phyloP scores from a whole-genome alignment of 2,888 invertebrate species.

The Stomorhina lunata region DNA sequence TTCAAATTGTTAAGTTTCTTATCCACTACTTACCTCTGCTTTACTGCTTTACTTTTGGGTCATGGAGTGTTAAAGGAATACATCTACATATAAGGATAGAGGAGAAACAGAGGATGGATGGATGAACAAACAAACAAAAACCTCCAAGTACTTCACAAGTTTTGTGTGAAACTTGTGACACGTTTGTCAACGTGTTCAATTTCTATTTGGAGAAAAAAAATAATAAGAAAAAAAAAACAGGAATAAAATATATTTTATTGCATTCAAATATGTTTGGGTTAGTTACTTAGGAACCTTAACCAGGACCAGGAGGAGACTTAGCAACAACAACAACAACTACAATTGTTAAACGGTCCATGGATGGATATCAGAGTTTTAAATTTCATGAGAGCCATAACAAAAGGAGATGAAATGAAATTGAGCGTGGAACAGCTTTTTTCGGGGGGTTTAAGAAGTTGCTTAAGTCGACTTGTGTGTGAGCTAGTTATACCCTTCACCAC shows the following conservation, averaged over 20 bases:
- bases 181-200: conserved; percentile 63
- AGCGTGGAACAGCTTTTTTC: too few species aligned
- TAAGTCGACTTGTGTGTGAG: background rate
- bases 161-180: conserved; percentile 68
- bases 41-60: background rate
- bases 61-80: background rate
- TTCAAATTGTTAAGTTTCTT: conserved; percentile 17
- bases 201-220: conserved; percentile 28
- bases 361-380: conserved; percentile 45
- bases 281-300: too few species aligned
- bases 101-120: too few species aligned
- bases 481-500: too few species aligned
- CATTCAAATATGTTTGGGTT: conserved; percentile 30
- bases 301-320: too few species aligned
- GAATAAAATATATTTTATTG: conserved; percentile 34
- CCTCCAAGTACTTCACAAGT: conserved; percentile 64
- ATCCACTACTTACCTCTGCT: too few species aligned
- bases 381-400: conserved; percentile 46
- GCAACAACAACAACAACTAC: background rate
- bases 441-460: background rate
- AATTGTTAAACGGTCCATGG: conserved; percentile 26
- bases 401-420: conserved; percentile 13
- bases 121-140: too few species aligned
- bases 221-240: too few species aligned
- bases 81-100: too few species aligned